A percentile compares a stretch with the other conserved stretches of the same genome.
Conservation (phyloP, 1,140 invertebrate species). For the Diorhabda elongata region DNA sequence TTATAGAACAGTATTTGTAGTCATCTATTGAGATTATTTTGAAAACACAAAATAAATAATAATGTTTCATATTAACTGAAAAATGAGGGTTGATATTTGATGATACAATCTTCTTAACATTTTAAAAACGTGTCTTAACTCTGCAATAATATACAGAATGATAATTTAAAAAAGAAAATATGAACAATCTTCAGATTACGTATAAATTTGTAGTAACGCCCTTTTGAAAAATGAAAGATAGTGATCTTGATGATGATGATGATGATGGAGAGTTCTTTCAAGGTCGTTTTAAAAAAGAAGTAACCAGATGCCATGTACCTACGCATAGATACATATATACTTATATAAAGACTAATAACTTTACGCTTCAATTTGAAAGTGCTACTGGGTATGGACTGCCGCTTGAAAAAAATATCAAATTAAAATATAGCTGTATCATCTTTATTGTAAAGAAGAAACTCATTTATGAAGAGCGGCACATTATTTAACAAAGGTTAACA, state of each 20-base stretch:
- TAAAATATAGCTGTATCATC: constrained; percentile 10
- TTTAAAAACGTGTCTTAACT: too few species aligned
- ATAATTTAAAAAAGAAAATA: too few species aligned
- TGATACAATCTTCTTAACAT: too few species aligned
- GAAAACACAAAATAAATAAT: too few species aligned
- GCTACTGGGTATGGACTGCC: constrained; percentile 7
- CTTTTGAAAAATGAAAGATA: neutral
- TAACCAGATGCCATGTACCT: neutral
- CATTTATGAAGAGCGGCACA: neutral
- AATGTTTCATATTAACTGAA: too few species aligned
- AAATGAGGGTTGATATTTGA: too few species aligned
- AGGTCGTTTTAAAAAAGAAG: neutral
- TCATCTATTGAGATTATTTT: too few species aligned
- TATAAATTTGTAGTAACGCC: neutral
- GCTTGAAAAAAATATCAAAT: constrained; percentile 7
- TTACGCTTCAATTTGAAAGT: constrained; percentile 10
- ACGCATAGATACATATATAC: neutral
- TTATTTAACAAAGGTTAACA: neutral
- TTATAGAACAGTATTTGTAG: too few species aligned
- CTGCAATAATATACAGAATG: too few species aligned
- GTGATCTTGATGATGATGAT: too few species aligned
- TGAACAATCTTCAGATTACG: neutral
- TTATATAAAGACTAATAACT: constrained; percentile 2
- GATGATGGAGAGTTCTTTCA: neutral
- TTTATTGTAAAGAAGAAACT: neutral